Evolutionary conservation across 2,888 invertebrate genomes (phyloP).

Genomic region (Neoaliturus tenellus): DNA sequence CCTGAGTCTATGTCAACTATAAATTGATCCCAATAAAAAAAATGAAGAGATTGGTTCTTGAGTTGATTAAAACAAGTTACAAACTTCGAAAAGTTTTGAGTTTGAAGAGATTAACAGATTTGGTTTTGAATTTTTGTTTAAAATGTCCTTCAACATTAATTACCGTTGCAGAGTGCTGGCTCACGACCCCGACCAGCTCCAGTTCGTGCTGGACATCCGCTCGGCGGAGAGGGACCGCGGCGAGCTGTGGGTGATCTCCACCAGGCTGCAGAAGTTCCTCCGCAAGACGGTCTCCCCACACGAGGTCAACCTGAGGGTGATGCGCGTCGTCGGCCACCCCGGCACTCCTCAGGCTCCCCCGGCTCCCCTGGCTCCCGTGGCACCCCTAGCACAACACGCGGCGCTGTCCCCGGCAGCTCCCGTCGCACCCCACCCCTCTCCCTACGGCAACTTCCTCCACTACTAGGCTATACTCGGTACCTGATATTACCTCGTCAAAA

Average conservation of each 20-base stretch:
- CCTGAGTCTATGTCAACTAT: no score
- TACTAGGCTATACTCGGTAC: neutral
- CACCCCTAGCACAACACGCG: neutral
- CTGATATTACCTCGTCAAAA: neutral
- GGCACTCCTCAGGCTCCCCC: neutral
- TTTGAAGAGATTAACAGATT: no score
- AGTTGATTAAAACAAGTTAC: no score
- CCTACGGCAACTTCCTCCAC: constrained; percentile 17
- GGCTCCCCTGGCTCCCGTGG: neutral
- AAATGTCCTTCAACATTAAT: no score
- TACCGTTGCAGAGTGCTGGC: constrained; percentile 81
- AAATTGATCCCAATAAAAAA: no score
- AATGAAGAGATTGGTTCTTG: no score
- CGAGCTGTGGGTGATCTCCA: constrained; percentile 83
- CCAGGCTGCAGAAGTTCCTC: constrained; percentile 89
- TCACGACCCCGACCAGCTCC: constrained; percentile 82
- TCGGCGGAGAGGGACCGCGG: constrained; percentile 82
- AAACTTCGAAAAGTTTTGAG: no score
- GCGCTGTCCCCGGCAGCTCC: neutral
- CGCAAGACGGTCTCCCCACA: constrained; percentile 79
- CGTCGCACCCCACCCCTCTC: neutral
- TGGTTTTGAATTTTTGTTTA: no score
- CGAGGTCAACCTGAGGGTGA: constrained; percentile 85
- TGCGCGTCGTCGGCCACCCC: constrained; percentile 74
- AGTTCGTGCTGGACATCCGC: constrained; percentile 87